Conservation (phyloP, 1,140 invertebrate species). For the Neotoxoptera formosana region DNA sequence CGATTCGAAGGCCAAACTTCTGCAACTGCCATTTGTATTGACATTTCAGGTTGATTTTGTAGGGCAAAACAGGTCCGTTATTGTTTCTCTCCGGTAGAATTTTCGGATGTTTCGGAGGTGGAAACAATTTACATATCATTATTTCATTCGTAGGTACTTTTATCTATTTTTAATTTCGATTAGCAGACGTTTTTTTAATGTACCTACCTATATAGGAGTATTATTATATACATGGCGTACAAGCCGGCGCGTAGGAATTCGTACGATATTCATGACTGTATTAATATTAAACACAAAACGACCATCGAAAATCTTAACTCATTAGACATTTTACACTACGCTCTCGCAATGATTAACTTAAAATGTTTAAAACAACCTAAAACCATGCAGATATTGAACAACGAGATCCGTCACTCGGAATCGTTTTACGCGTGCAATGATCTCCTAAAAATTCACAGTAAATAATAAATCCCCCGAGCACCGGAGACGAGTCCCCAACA, state of each 20-base stretch:
- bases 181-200: neutral
- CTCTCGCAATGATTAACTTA: neutral
- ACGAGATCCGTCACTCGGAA: neutral
- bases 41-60: too few species aligned
- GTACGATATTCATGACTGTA: neutral
- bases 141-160: neutral
- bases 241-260: neutral
- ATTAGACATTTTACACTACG: neutral
- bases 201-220: too few species aligned
- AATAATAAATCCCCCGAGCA: neutral
- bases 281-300: neutral
- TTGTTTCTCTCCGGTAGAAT: neutral
- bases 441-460: neutral
- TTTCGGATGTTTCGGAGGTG: neutral
- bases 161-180: constrained; percentile 10
- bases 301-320: neutral
- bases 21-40: too few species aligned
- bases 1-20: too few species aligned
- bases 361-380: neutral
- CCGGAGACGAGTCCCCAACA: neutral
- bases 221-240: neutral
- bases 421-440: neutral
- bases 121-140: neutral
- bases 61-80: too few species aligned
- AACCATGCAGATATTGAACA: neutral